phyloP scores from a whole-genome alignment of 2,888 invertebrate genomes.

The Monopis laevigella region DNA sequence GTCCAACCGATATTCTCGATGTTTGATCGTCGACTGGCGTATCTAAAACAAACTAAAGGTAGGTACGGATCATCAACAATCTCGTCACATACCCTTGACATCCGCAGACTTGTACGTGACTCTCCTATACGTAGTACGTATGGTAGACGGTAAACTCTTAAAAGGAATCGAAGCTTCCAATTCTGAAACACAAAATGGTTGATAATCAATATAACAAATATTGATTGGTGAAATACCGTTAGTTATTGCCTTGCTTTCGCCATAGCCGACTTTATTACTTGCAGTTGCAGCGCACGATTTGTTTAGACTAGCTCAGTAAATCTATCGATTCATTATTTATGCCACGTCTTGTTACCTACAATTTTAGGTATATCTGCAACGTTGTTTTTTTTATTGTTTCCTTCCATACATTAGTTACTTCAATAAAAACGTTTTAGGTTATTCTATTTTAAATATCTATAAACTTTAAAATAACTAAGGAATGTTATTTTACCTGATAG shows the following conservation, averaged over 20 bases:
- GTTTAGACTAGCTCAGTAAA: too few relatives aligned
- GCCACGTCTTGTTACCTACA: too few relatives aligned
- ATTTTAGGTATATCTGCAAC: too few relatives aligned
- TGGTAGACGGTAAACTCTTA: background rate
- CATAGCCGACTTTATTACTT: slow-evolving; percentile 2
- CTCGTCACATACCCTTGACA: slow-evolving; percentile 50
- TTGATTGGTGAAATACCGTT: slow-evolving; percentile 1
- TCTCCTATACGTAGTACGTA: slow-evolving; percentile 27
- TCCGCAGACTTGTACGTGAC: slow-evolving; percentile 47
- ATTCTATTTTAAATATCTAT: too few relatives aligned
- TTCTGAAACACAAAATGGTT: background rate
- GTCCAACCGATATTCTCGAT: slow-evolving; percentile 22
- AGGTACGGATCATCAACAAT: slow-evolving; percentile 37
- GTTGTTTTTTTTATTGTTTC: too few relatives aligned
- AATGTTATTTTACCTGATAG: too few relatives aligned
- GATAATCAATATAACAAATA: slow-evolving; percentile 1
- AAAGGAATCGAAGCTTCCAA: background rate
- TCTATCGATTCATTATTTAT: too few relatives aligned
- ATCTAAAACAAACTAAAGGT: slow-evolving; percentile 29
- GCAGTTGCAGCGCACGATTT: too few relatives aligned
- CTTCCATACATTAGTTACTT: too few relatives aligned
- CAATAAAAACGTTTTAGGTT: too few relatives aligned
- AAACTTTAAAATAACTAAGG: too few relatives aligned
- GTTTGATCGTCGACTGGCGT: slow-evolving; percentile 46
- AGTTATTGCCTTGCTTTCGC: background rate